Evolutionary conservation across 2,888 invertebrate species (phyloP).

Genomic region (Autographa gamma): DNA sequence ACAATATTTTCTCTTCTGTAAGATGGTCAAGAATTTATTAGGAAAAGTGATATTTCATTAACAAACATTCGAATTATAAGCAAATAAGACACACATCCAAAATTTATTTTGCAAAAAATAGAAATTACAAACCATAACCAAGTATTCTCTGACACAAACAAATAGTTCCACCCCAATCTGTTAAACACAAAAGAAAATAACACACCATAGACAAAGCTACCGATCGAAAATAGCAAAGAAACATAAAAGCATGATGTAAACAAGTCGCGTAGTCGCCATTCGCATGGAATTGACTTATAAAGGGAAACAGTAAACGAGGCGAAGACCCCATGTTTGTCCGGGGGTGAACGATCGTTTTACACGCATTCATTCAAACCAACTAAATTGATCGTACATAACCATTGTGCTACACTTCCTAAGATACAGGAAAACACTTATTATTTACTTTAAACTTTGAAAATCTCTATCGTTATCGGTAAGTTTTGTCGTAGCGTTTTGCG

Average conservation of each 20-base stretch:
- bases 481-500: neutral
- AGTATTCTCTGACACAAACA: neutral
- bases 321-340: slow-evolving; percentile 60
- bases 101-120: neutral
- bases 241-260: slow-evolving; percentile 65
- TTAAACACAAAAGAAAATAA: slow-evolving; percentile 18
- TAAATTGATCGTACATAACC: slow-evolving; percentile 57
- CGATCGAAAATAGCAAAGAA: slow-evolving; percentile 60
- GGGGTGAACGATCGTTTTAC: slow-evolving; percentile 64
- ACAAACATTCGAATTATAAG: neutral
- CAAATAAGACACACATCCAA: neutral
- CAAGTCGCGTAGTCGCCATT: slow-evolving; percentile 66
- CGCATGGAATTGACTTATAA: slow-evolving; percentile 68
- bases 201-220: slow-evolving; percentile 31
- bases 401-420: slow-evolving; percentile 9
- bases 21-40: too few species aligned
- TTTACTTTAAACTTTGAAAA: slow-evolving; percentile 17
- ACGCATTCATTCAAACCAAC: slow-evolving; percentile 59
- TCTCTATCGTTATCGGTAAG: neutral
- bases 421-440: slow-evolving; percentile 22
- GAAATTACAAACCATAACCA: neutral
- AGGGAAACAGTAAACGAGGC: slow-evolving; percentile 60
- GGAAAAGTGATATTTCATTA: too few species aligned
- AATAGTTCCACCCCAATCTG: slow-evolving; percentile 2
- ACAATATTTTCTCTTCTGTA: too few species aligned